Evolutionary conservation across 2,113 vertebrate genomes (phyloP), one percentile per base, ranked within the genome.

Genomic region (Haliaeetus leucogaster): DNA sequence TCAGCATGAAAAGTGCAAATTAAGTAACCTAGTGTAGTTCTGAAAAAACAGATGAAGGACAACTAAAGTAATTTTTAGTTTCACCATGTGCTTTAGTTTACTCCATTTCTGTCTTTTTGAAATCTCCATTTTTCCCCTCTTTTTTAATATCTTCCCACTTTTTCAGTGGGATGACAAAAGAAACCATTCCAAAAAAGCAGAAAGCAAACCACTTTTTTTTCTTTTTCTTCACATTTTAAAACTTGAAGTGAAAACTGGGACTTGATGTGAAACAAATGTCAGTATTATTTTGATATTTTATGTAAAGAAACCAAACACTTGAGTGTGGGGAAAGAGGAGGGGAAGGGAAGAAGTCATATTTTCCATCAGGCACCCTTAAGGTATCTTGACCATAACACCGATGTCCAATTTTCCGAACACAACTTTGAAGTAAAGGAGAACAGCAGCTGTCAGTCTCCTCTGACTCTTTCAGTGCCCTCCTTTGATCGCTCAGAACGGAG

Each of bases 261-360:
- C 45, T 84, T 89, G 61, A 91, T 89, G 65, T 59, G 77, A 95
- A 96, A 91, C 50, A 89, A 95, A 91, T 89, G 93, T 79, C 68
- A 74, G 42, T n/a, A 73, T 84, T 68, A 79, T 15, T 74, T 21
- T 82, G 27, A 67, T 61, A 87, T 72, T 86, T 94, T 91, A 86
- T 58, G 23, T 62, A 73, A 79, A 84, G 82, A 94, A 96, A 95
- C 42, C 30, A 78, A 96, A 80, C 25, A 58, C 53, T 36, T 80
- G 22, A 65, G 10, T 50, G 34, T 38, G 26, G 38, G 11, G 59
- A 70, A 79, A 77, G 36, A 72, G 85, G 29, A 92, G 42, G 13
- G 45, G 15, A 56, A 23, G 40, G 26, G n/a, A 89, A 72, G 40
- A 91, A 79, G 16, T 78, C 17, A 95, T 20, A 67, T 95, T 95